phyloP scores from a whole-genome alignment of 2,113 vertebrate genomes.

The Suncus etruscus region DNA sequence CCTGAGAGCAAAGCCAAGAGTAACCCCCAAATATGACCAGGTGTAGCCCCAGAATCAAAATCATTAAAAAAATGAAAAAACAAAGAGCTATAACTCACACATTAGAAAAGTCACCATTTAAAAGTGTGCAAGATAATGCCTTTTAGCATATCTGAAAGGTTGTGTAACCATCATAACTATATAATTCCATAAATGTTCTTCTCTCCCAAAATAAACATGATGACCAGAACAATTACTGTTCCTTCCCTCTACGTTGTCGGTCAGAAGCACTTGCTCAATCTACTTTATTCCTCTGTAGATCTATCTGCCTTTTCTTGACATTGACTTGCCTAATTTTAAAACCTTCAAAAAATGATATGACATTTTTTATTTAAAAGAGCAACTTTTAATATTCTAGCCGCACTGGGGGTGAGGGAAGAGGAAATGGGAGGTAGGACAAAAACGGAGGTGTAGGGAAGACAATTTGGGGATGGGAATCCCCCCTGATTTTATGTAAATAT shows the following conservation, averaged over 20 bases:
- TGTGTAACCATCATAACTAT: neutral
- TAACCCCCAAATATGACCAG: no score
- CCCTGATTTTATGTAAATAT: no score
- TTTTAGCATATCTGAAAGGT: neutral
- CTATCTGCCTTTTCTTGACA: neutral
- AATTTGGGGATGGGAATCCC: no score
- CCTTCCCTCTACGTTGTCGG: neutral
- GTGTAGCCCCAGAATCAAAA: no score
- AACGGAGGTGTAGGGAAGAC: no score
- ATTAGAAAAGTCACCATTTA: neutral
- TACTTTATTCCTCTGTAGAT: neutral
- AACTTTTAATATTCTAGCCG: no score
- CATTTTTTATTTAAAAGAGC: conserved; percentile 53
- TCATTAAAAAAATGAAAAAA: no score
- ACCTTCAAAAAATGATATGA: neutral
- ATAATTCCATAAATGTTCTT: neutral
- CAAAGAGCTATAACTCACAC: neutral
- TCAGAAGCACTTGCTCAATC: neutral
- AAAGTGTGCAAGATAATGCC: neutral
- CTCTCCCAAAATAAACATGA: neutral
- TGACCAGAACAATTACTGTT: neutral
- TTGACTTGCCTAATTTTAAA: conserved; percentile 20
- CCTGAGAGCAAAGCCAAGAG: no score
- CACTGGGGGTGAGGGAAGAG: no score
- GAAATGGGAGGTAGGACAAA: no score